phyloP scores from a whole-genome alignment of 2,888 invertebrate genomes.

The Plagodis dolabraria region DNA sequence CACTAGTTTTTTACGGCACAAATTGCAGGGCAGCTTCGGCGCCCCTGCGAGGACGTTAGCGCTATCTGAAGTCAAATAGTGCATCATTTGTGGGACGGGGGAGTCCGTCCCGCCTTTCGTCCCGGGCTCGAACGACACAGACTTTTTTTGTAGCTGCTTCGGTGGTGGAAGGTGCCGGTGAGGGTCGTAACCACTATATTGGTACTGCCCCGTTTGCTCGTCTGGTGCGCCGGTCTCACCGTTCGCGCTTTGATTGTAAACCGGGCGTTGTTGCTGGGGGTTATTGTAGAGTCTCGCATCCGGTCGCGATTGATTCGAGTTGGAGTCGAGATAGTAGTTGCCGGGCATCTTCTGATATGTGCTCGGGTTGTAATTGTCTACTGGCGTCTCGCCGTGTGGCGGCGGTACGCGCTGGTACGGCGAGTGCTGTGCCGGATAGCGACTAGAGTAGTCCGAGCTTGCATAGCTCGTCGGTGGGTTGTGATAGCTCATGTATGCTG shows the following conservation, averaged over 20 bases:
- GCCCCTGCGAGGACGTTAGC: slow-evolving; percentile 54
- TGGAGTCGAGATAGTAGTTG: slow-evolving; percentile 68
- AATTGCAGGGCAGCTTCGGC: slow-evolving; percentile 90
- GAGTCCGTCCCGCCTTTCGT: slow-evolving; percentile 87
- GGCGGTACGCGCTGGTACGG: slow-evolving; percentile 87
- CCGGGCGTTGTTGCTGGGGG: slow-evolving; percentile 65
- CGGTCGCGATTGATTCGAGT: slow-evolving; percentile 55
- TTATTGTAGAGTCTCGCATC: slow-evolving; percentile 68
- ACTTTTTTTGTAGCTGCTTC: slow-evolving; percentile 87
- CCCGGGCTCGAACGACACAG: slow-evolving; percentile 89
- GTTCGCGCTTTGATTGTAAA: slow-evolving; percentile 70
- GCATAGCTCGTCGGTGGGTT: slow-evolving; percentile 80
- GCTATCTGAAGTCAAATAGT: slow-evolving; percentile 52
- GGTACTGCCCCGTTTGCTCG: slow-evolving; percentile 61
- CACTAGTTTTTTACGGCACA: slow-evolving; percentile 94
- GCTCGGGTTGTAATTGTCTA: slow-evolving; percentile 64
- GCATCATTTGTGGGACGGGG: slow-evolving; percentile 59
- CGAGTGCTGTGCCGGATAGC: slow-evolving; percentile 72
- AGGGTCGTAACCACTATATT: slow-evolving; percentile 76
- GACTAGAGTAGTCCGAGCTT: slow-evolving; percentile 80
- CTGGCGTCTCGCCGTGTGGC: slow-evolving; percentile 77
- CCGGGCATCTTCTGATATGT: slow-evolving; percentile 72
- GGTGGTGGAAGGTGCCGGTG: slow-evolving; percentile 87
- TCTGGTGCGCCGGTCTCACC: slow-evolving; percentile 52
- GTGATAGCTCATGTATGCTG: slow-evolving; percentile 77